Evolutionary conservation across 2,113 vertebrate genomes (phyloP).

Genomic region (Serilophus lunatus): DNA sequence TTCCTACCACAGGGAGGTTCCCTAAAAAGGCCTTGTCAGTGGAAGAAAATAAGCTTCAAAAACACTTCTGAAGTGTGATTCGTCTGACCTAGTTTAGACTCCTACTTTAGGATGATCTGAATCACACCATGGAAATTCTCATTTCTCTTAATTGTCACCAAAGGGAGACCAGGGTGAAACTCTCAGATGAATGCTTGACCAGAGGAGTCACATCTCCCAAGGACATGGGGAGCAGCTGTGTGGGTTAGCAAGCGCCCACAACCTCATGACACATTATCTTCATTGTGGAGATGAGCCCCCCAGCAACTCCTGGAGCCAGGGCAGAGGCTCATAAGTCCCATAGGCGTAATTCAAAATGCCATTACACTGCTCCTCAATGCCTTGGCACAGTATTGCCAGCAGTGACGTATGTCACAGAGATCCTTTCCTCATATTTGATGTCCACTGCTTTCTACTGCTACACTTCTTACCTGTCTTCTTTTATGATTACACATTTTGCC

Average conservation of each 20-base stretch:
- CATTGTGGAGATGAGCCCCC: rapidly evolving
- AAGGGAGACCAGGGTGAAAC: not conserved
- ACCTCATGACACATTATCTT: not conserved
- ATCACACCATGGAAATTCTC: not conserved
- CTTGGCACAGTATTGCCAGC: not conserved
- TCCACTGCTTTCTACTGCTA: not conserved
- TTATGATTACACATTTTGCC: not conserved
- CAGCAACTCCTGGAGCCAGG: not conserved
- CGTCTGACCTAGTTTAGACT: constrained; percentile 51
- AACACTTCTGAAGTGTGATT: constrained; percentile 16
- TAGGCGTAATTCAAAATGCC: not conserved
- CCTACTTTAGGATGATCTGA: constrained; percentile 13
- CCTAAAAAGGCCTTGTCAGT: constrained; percentile 26
- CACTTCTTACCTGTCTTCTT: not conserved
- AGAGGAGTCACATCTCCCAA: not conserved
- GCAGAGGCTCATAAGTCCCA: not conserved
- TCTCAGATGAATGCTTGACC: not conserved
- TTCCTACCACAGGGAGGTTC: constrained; percentile 9
- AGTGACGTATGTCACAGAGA: not conserved
- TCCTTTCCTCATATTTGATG: not conserved
- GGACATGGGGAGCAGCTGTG: rapidly evolving
- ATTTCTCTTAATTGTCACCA: not conserved
- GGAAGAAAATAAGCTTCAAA: constrained; percentile 35
- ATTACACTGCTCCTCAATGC: not conserved
- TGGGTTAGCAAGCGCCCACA: not conserved